phyloP scores from a whole-genome alignment of 2,888 invertebrate species.

The Orthosia gothica region DNA sequence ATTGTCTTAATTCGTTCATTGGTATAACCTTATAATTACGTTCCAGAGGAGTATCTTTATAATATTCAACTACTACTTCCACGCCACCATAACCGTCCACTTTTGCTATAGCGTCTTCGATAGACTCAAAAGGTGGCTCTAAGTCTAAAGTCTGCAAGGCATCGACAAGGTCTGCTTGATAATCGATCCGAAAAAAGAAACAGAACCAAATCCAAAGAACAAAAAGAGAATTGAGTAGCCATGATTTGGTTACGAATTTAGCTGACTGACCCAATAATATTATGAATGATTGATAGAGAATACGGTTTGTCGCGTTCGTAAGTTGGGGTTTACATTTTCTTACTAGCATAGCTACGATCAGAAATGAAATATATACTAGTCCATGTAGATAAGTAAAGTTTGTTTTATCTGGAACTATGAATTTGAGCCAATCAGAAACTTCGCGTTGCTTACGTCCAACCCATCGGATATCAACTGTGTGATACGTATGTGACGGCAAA shows the following conservation, averaged over 20 bases:
- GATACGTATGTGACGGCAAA: slow-evolving; percentile 72
- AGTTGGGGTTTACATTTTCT: slow-evolving; percentile 59
- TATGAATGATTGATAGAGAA: slow-evolving; percentile 71
- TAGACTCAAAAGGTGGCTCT: slow-evolving; percentile 72
- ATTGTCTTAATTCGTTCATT: slow-evolving; percentile 57
- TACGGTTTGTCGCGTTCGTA: slow-evolving; percentile 45
- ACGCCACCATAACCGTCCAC: slow-evolving; percentile 77
- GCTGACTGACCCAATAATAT: slow-evolving; percentile 79
- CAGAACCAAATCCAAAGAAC: slow-evolving; percentile 83
- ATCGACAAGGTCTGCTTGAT: slow-evolving; percentile 78
- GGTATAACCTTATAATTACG: slow-evolving; percentile 64
- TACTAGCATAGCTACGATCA: slow-evolving; percentile 61
- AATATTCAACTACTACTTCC: slow-evolving; percentile 66
- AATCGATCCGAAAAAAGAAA: slow-evolving; percentile 79
- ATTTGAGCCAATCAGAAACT: slow-evolving; percentile 75
- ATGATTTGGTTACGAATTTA: slow-evolving; percentile 72
- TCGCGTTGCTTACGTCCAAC: slow-evolving; percentile 75
- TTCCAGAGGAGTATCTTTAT: slow-evolving; percentile 69
- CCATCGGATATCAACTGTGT: slow-evolving; percentile 74
- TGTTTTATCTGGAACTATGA: slow-evolving; percentile 75
- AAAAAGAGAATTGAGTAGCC: slow-evolving; percentile 74
- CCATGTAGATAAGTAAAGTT: slow-evolving; percentile 70
- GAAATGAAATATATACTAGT: slow-evolving; percentile 66
- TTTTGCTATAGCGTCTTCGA: slow-evolving; percentile 72
- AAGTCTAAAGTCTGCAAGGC: slow-evolving; percentile 73